Evolutionary conservation across 1,140 invertebrate genomes (phyloP).

Genomic region (Magallana gigas): DNA sequence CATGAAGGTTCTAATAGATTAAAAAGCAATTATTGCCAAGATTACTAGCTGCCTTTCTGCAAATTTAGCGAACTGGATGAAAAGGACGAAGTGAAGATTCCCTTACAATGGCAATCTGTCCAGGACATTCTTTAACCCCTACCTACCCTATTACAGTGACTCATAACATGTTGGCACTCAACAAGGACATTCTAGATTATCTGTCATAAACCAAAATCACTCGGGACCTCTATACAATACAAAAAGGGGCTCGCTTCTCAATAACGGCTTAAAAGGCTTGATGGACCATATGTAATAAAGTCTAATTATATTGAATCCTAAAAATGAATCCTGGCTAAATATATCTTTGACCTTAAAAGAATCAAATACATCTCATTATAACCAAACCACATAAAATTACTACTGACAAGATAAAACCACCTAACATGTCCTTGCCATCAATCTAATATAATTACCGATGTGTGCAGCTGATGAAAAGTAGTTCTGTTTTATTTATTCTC

Average conservation of each 20-base stretch:
- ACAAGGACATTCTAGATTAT: not conserved
- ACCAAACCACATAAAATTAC: too few relatives aligned
- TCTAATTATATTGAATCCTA: not conserved
- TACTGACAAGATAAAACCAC: too few relatives aligned
- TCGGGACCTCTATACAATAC: not conserved
- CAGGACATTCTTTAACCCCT: not conserved
- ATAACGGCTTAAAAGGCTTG: not conserved
- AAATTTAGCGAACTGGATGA: not conserved
- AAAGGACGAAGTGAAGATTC: not conserved
- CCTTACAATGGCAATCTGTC: not conserved
- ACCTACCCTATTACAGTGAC: not conserved
- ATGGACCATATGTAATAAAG: not conserved
- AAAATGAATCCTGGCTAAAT: too few relatives aligned
- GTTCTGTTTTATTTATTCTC: too few relatives aligned
- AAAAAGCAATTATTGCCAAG: not conserved
- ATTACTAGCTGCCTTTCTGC: slow-evolving; percentile 9
- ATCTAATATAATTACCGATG: too few relatives aligned
- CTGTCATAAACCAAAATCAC: not conserved
- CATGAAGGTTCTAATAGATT: not conserved
- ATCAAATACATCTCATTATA: too few relatives aligned
- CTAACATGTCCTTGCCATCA: too few relatives aligned
- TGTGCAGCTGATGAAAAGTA: too few relatives aligned
- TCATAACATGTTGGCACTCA: not conserved
- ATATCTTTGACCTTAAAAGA: too few relatives aligned
- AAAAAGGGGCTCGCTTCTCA: not conserved